Evolutionary conservation across 2,888 invertebrate genomes (phyloP), one percentile per base, ranked within the genome.

Genomic region (Dromius quadrimaculatus): DNA sequence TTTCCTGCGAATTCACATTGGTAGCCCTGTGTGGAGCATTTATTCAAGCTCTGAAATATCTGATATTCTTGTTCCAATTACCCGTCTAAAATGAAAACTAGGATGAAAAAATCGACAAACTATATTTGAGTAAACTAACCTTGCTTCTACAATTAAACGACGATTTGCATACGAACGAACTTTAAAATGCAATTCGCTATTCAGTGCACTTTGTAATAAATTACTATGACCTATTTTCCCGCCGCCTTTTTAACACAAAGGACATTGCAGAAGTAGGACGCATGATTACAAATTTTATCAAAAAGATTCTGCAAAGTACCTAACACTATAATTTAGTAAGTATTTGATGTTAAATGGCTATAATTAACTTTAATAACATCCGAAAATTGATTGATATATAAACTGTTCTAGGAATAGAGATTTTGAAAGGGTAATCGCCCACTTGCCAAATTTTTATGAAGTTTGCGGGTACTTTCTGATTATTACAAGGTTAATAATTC

Each of bases 331-430:
- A 64, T 64, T 59, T 32, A 11, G 22, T 22, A 15, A 47, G 19
- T 19, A 36, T 64, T 64, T 23, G 64, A 32, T 28, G 43, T 23
- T 64, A 47, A 64, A 47, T 23, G 8, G 28, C 28, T 64, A 13
- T 64, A 47, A 64, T 64, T 64, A 64, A 32, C 23, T 45, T 57
- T 64, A 64, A 64, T 64, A 19, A 47, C 19, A 32, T 64, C 64
- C 64, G 64, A 64, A 64, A 64, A 64, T 64, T 45, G 43, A 63
- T 63, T 36, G 59, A 22, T 8, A 22, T 19, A 36, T 1, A 36
- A 36, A 36, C 8, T n/a, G 13, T 47, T 47, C 47, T 20, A 2
- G 11, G 47, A 47, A 36, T n/a, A 36, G 8, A 3, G 11, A 36
- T 36, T 36, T 36, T n/a, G 11, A 36, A 36, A 36, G 36, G 36